phyloP scores from a whole-genome alignment of 2,797 vertebrate genomes.

The Cetoscarus ocellatus region DNA sequence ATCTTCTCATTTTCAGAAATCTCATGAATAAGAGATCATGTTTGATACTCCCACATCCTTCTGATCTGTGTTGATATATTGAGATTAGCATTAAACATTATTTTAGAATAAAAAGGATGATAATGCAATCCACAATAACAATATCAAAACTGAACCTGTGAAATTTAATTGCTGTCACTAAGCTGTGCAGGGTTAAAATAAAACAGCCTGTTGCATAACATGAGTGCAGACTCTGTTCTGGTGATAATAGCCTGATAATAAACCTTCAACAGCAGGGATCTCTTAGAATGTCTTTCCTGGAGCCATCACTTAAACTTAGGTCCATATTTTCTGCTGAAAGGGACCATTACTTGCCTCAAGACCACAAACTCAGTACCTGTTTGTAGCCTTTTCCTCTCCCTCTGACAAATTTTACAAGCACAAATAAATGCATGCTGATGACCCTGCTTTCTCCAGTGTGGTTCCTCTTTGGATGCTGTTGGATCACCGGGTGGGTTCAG shows the following conservation, averaged over 20 bases:
- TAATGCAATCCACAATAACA: neutral
- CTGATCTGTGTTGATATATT: too few species aligned
- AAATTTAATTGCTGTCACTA: neutral
- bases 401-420: conserved; percentile 23
- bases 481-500: conserved; percentile 61
- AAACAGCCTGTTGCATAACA: neutral
- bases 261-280: neutral
- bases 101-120: neutral
- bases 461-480: conserved; percentile 44
- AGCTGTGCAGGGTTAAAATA: neutral
- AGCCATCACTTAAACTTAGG: neutral
- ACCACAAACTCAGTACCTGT: neutral
- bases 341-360: neutral
- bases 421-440: conserved; percentile 39
- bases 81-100: too few species aligned
- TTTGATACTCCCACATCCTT: too few species aligned
- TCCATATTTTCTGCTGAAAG: neutral
- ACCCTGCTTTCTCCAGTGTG: conserved; percentile 30
- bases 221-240: neutral
- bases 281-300: neutral
- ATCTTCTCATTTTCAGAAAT: neutral
- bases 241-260: neutral
- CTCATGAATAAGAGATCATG: too few species aligned
- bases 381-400: neutral
- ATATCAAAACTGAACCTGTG: neutral